A percentile compares a stretch with the other conserved stretches of the same genome.
phyloP scores from a whole-genome alignment of 2,797 vertebrate species.

The Hephaestus fuliginosus region DNA sequence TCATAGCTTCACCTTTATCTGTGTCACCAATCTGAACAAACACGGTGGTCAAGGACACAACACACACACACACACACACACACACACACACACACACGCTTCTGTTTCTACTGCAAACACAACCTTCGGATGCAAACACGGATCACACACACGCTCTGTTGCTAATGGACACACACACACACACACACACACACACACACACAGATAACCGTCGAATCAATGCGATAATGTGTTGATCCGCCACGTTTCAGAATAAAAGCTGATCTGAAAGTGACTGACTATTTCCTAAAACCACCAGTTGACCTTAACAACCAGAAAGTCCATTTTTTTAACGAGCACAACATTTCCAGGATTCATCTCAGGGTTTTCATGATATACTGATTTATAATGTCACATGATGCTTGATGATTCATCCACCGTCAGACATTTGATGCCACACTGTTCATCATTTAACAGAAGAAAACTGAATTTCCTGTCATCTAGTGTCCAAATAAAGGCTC shows the following conservation, averaged over 20 bases:
- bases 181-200: background rate
- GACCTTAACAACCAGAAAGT: background rate
- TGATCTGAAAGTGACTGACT: background rate
- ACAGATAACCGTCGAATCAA: background rate
- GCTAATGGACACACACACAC: conserved; percentile 20
- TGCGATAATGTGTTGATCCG: too few relatives aligned
- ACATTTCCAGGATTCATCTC: background rate
- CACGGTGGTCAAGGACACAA: conserved; percentile 45
- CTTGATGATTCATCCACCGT: too few relatives aligned
- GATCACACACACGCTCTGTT: background rate
- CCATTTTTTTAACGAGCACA: background rate
- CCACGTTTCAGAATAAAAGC: background rate
- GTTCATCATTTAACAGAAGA: background rate
- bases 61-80: conserved; percentile 36
- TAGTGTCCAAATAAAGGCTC: background rate
- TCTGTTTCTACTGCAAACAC: conserved; percentile 66
- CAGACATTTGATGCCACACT: too few relatives aligned
- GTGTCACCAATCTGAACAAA: conserved; percentile 50
- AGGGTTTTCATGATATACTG: too few relatives aligned
- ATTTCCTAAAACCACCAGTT: background rate
- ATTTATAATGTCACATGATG: background rate
- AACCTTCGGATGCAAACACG: conserved; percentile 59
- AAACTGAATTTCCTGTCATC: background rate
- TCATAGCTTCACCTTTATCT: conserved; percentile 27
- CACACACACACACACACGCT: conserved; percentile 20